Evolutionary conservation across 2,797 vertebrate genomes (phyloP).

Genomic region (Dicrostonyx torquatus): DNA sequence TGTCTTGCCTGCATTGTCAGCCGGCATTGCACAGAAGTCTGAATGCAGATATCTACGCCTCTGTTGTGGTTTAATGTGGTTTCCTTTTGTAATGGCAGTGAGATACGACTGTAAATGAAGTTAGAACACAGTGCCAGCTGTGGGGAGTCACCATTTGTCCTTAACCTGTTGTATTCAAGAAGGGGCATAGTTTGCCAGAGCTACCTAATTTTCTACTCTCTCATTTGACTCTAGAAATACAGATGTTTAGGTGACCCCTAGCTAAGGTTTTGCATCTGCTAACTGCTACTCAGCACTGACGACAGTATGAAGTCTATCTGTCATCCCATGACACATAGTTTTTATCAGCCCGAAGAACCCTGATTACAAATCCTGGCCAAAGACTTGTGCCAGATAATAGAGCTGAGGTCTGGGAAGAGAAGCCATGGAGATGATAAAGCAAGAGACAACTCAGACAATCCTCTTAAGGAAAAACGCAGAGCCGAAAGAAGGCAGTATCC

Average conservation of each 20-base stretch:
- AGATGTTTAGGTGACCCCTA: neutral
- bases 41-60: neutral
- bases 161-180: neutral
- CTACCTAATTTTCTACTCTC: neutral
- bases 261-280: neutral
- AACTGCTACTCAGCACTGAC: neutral
- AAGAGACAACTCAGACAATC: neutral
- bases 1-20: neutral
- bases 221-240: neutral
- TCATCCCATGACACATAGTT: neutral
- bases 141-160: accelerated
- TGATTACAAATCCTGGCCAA: neutral
- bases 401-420: neutral
- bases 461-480: neutral
- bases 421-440: neutral
- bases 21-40: neutral
- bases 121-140: neutral
- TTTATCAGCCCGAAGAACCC: neutral
- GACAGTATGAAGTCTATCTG: accelerated
- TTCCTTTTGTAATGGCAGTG: too few species aligned
- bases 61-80: too few species aligned
- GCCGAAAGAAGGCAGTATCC: too few species aligned
- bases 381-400: neutral
- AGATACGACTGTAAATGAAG: neutral
- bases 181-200: neutral